phyloP scores from a whole-genome alignment of 2,113 vertebrate genomes.

The pig (Sus scrofa) region T2T-Sscrofa CM000819.6:5862501-5863000 shows the following conservation, averaged over 20 bases:
- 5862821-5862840: not conserved
- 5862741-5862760: not conserved
- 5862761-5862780: not conserved
- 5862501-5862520: not conserved
- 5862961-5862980: not conserved
- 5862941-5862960: not conserved
- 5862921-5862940: not conserved
- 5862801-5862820: not conserved
- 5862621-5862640: not conserved
- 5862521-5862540: not conserved
- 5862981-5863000: not conserved
- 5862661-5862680: not conserved
- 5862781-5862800: not conserved
- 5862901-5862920: not conserved
- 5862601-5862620: not conserved
- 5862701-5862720: not conserved
- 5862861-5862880: not conserved
- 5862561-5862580: accelerated
- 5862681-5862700: not conserved
- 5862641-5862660: not conserved
- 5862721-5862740: too few species aligned
- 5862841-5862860: not conserved
- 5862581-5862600: not conserved
- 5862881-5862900: not conserved
- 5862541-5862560: too few species aligned